A percentile compares a stretch with the other conserved stretches of the same genome.
phyloP scores from a whole-genome alignment of 2,113 vertebrate species.

The Spea multiplicata region DNA sequence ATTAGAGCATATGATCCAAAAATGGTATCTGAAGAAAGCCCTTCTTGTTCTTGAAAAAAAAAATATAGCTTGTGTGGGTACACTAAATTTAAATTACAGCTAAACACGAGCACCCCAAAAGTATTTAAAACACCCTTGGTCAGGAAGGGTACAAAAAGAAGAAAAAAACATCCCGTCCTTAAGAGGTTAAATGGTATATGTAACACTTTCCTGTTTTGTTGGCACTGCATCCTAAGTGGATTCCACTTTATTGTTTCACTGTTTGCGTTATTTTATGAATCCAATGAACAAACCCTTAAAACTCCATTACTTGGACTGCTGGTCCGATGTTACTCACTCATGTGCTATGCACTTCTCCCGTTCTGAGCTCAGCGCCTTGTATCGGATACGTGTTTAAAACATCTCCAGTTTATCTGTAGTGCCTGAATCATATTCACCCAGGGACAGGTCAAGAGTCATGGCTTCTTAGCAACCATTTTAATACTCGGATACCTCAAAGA shows the following conservation, averaged over 20 bases:
- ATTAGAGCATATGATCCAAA: no score
- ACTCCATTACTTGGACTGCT: background rate
- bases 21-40: no score
- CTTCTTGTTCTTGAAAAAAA: no score
- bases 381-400: background rate
- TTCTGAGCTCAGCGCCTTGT: conserved; percentile 2
- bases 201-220: background rate
- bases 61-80: no score
- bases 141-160: no score
- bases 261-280: background rate
- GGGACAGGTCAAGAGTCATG: background rate
- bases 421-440: background rate
- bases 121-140: no score
- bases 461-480: conserved; percentile 21
- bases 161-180: no score
- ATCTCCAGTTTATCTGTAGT: conserved; percentile 3
- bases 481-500: background rate
- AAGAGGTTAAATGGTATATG: no score
- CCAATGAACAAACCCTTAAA: background rate
- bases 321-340: background rate
- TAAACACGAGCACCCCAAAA: no score
- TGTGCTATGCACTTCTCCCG: conserved; percentile 8
- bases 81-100: no score
- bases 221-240: background rate
- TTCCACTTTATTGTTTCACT: background rate